These are phyloP conservation scores for Cyanistes caeruleus DNA, from an alignment of 2,113 vertebrate genomes.

Conservation along the genomic window DNA sequence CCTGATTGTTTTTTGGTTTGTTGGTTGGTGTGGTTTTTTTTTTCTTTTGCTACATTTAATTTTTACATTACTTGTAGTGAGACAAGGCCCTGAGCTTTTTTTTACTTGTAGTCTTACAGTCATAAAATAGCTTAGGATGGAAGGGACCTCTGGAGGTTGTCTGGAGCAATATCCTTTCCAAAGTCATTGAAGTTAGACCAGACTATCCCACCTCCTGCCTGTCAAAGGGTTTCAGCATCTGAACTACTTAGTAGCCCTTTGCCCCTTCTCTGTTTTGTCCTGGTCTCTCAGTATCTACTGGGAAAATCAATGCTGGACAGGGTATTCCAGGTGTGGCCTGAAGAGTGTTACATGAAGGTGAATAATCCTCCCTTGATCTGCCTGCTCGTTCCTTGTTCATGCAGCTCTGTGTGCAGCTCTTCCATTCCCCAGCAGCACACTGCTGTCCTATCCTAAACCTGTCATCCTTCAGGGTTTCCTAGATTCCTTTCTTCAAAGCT, in stretches of 20 bases:
- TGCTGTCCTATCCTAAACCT: neutral
- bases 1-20: fast-evolving
- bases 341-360: neutral
- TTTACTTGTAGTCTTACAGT: neutral
- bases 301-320: neutral
- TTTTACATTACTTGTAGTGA: neutral
- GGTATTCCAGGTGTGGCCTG: neutral
- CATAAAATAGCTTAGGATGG: neutral
- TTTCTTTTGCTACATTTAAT: neutral
- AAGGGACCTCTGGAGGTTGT: neutral
- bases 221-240: neutral
- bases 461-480: fast-evolving
- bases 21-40: neutral
- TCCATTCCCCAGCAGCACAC: fast-evolving
- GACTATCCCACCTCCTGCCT: neutral
- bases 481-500: neutral
- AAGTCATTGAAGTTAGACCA: neutral
- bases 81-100: neutral
- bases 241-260: neutral
- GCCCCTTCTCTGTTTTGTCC: neutral
- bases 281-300: neutral
- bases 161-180: neutral
- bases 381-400: neutral
- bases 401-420: neutral
- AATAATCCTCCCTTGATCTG: neutral